A percentile compares a stretch with the other conserved stretches of the same genome.
Conservation (phyloP, 2,797 vertebrate species). For the Anolis apletophallus region DNA sequence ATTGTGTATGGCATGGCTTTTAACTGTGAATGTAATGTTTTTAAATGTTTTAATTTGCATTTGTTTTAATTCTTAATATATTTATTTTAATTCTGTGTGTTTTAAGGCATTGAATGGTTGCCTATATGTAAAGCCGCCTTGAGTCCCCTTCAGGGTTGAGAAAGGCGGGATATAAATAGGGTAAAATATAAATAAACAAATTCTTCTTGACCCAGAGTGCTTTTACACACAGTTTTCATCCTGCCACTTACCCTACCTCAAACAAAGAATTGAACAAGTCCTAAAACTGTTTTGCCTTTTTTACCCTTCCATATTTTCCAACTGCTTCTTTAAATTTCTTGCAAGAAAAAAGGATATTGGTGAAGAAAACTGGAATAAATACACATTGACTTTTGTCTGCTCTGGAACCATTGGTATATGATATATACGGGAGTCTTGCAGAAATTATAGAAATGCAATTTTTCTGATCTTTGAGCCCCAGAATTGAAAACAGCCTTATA, state of each 20-base stretch:
- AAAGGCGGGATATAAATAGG: too few species aligned
- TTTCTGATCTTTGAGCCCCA: too few species aligned
- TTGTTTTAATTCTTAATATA: too few species aligned
- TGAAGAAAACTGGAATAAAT: background rate
- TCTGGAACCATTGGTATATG: background rate
- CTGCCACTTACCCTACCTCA: background rate
- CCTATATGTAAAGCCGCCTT: too few species aligned
- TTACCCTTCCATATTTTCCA: background rate
- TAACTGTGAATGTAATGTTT: too few species aligned
- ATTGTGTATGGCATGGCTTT: too few species aligned
- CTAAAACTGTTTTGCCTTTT: background rate
- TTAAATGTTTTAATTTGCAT: too few species aligned
- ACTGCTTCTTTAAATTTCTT: background rate
- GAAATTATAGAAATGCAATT: background rate
- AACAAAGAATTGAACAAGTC: background rate
- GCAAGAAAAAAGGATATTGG: background rate
- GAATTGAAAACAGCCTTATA: too few species aligned
- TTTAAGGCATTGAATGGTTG: too few species aligned
- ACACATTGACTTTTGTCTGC: background rate
- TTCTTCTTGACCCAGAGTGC: background rate
- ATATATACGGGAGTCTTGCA: background rate
- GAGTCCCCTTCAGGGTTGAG: too few species aligned
- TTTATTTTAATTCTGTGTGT: too few species aligned
- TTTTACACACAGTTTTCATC: background rate
- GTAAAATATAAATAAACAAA: too few species aligned